Conservation (phyloP, 1,140 invertebrate genomes). For the Ceratina calcarata region DNA sequence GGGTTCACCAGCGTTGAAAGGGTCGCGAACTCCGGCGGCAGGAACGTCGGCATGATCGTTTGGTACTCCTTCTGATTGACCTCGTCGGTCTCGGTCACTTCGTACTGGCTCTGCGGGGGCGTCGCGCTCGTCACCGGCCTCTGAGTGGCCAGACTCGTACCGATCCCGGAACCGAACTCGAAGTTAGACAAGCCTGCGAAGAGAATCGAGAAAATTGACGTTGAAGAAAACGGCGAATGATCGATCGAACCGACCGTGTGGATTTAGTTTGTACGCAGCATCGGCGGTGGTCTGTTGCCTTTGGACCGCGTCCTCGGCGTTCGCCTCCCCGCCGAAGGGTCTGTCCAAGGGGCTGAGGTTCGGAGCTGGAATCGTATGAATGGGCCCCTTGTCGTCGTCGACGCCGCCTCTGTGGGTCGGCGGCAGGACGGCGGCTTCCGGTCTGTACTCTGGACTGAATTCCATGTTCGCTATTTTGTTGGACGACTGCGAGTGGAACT, state of each 20-base stretch:
- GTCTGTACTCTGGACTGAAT: constrained; percentile 70
- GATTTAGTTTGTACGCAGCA: constrained; percentile 54
- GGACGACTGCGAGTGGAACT: constrained; percentile 63
- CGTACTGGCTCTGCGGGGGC: constrained; percentile 66
- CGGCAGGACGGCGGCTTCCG: constrained; percentile 63
- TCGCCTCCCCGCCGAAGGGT: constrained; percentile 57
- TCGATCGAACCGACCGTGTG: constrained; percentile 40
- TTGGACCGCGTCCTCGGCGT: constrained; percentile 40
- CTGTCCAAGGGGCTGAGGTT: constrained; percentile 83
- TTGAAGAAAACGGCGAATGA: background rate
- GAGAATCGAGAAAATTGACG: background rate
- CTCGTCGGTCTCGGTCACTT: constrained; percentile 73
- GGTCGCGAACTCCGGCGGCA: constrained; percentile 63
- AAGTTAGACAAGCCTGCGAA: constrained; percentile 49
- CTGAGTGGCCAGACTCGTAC: constrained; percentile 59
- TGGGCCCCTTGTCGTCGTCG: constrained; percentile 85
- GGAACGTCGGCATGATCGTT: constrained; percentile 60
- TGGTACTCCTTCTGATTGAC: constrained; percentile 61
- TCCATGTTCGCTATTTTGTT: constrained; percentile 65
- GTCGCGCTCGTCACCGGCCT: constrained; percentile 59
- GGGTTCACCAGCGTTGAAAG: constrained; percentile 62
- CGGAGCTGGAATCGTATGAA: constrained; percentile 90
- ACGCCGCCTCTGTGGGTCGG: constrained; percentile 63
- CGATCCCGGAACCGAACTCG: constrained; percentile 43
- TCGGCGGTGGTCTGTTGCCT: constrained; percentile 46